Conservation (phyloP, 23 tunicate genomes). For the Corella eumyota region DNA sequence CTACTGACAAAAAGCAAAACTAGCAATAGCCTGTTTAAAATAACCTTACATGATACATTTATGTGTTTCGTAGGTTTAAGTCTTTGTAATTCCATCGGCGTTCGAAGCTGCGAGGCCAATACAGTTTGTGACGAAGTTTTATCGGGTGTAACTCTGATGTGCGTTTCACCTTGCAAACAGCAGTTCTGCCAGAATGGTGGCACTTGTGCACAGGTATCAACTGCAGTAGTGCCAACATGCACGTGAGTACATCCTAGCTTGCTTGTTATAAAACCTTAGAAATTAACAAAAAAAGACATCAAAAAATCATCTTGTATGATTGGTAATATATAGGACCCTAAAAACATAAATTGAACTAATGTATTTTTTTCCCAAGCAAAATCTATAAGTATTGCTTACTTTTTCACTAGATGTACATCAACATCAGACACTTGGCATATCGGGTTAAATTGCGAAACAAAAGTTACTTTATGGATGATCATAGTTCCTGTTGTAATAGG, state of each 20-base stretch:
- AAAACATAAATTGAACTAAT: background rate
- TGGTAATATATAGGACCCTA: background rate
- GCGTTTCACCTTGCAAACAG: constrained; percentile 49
- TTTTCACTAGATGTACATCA: constrained; percentile 37
- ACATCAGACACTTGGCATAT: constrained; percentile 44
- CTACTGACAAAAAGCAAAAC: too few species aligned
- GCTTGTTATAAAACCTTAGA: background rate
- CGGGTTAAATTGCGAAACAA: constrained; percentile 45
- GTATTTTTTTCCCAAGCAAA: too few species aligned
- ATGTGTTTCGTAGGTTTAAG: constrained; percentile 1
- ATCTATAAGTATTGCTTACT: background rate
- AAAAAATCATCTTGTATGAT: too few species aligned
- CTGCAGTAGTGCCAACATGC: constrained; percentile 33
- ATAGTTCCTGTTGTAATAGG: constrained; percentile 25
- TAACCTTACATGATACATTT: too few species aligned
- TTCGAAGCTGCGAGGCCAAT: constrained; percentile 11
- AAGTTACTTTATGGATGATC: constrained; percentile 62
- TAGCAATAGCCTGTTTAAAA: too few species aligned
- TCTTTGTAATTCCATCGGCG: constrained; percentile 1
- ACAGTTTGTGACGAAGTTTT: constrained; percentile 41
- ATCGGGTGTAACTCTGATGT: constrained; percentile 22
- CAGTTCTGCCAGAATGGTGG: constrained; percentile 59
- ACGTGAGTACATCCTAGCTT: constrained; percentile 18
- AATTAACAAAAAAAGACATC: too few species aligned
- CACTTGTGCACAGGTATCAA: constrained; percentile 37